These are phyloP conservation scores for Sorex maritimensis DNA, from an alignment of 2,797 vertebrate genomes.

Conservation along the genomic window DNA sequence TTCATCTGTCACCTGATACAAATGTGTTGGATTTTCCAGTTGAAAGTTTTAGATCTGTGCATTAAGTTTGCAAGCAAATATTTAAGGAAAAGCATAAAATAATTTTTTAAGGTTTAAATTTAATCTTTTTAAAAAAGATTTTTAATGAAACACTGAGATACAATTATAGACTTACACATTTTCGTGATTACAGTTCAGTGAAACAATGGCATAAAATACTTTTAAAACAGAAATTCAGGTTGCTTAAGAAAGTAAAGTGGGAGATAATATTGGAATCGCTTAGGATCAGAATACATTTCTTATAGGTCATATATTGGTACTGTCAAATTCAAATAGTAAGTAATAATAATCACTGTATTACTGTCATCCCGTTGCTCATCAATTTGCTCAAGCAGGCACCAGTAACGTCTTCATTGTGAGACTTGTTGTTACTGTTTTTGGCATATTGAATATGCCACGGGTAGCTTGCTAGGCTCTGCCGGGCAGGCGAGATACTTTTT, in stretches of 20 bases:
- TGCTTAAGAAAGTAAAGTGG: not conserved
- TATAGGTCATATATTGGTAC: not conserved
- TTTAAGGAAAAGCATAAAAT: not conserved
- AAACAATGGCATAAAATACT: not conserved
- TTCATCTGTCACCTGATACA: not conserved
- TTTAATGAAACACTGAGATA: too few relatives aligned
- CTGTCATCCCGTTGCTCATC: too few relatives aligned
- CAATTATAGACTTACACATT: too few relatives aligned
- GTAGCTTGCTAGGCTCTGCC: too few relatives aligned
- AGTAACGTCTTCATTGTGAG: too few relatives aligned
- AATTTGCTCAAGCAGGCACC: too few relatives aligned
- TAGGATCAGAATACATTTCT: not conserved
- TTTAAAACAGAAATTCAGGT: conserved; percentile 37
- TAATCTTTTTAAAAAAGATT: too few relatives aligned
- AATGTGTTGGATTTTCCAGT: conserved; percentile 9
- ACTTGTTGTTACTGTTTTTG: too few relatives aligned
- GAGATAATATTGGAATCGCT: not conserved
- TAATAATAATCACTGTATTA: not conserved
- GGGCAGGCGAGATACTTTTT: too few relatives aligned
- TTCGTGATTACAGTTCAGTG: too few relatives aligned
- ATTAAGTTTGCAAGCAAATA: conserved; percentile 35
- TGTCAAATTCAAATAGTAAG: not conserved
- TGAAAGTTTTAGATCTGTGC: conserved; percentile 13
- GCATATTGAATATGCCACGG: too few relatives aligned
- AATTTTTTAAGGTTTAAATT: not conserved